Base-by-base conservation (phyloP, 2,888 invertebrate species). In the Andrena bicolor region DNA sequence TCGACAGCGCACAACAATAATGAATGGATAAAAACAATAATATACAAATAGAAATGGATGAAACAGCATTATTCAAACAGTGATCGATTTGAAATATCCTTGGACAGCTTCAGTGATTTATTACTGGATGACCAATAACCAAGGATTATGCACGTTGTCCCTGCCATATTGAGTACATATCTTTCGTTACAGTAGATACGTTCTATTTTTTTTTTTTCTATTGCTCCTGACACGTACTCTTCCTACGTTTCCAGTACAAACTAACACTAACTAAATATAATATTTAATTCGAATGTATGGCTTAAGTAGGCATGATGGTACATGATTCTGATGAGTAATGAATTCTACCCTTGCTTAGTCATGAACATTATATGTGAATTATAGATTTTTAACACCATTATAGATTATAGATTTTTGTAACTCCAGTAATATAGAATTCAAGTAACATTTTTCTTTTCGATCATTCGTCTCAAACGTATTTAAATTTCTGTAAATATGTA, bases 181-280 rank as follows among this genome's bases (percentile, higher is more conserved):
- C 41, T 49, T 63, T 69, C 10, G 13, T 49, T 28, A 51, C 23
- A 75, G 0, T 53, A 41, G 41, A 13, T 41, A 41, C 16, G 41
- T 35, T 61, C 28, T n/a, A 41, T 1, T 28, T 2, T 23, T 30
- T n/a, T n/a, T 49, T 35, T 30, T 61, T 23, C 23, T 26, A 56
- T 23, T 30, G 28, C 28, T 28, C 30, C 41, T 10, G 2, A 41
- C n/a, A 30, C 53, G 28, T 53, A 51, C 53, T 53, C 5, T 23
- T 30, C 20, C 53, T 13, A 8, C n/a, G 49, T 69, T 6, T 66
- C 20, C 49, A 28, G 30, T 13, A 41, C 26, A 63, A 48, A 32
- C 61, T 76, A 48, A 76, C 10, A 20, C 30, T 70, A 75, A 51
- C 23, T 28, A 69, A 35, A 76, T 16, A 13, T 35, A 49, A 63